phyloP scores from a whole-genome alignment of 2,888 invertebrate species.

The Nebria brevicollis region DNA sequence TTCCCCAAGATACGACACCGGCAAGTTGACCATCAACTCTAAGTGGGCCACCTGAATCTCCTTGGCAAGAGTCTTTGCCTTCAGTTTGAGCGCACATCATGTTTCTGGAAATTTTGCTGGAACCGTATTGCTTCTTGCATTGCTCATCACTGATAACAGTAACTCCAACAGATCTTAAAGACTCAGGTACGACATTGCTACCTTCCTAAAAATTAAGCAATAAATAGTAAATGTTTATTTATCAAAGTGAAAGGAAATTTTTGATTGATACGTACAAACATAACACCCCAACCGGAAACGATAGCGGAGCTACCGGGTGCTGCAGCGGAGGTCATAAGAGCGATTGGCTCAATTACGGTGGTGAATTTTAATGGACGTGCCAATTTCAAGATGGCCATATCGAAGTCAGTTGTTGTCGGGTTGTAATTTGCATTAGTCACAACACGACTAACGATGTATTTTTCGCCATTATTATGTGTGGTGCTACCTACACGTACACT shows the following conservation, averaged over 20 bases:
- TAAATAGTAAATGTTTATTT: background rate
- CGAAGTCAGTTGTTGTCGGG: constrained; percentile 10
- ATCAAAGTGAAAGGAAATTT: background rate
- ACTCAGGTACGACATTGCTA: background rate
- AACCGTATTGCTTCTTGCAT: background rate
- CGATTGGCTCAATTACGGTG: constrained; percentile 11
- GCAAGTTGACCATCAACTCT: constrained; percentile 14
- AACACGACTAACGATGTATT: background rate
- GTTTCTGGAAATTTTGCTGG: background rate
- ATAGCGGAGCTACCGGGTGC: background rate
- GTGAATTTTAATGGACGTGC: background rate
- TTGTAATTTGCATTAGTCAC: background rate
- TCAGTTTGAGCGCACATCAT: constrained; percentile 29
- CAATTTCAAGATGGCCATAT: constrained; percentile 30
- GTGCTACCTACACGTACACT: constrained; percentile 23
- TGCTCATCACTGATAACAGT: constrained; percentile 6
- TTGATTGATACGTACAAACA: background rate
- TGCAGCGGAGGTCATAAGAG: background rate
- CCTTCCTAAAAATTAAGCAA: constrained; percentile 5
- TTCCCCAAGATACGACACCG: constrained; percentile 33
- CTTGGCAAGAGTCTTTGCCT: constrained; percentile 22
- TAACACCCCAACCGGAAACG: constrained; percentile 35
- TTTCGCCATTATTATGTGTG: background rate
- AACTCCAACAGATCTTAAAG: constrained; percentile 25
- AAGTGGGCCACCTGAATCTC: constrained; percentile 34